Evolutionary conservation across 2,888 invertebrate species (phyloP), one percentile per base, ranked within the genome.

Genomic region (Poecilus cupreus): DNA sequence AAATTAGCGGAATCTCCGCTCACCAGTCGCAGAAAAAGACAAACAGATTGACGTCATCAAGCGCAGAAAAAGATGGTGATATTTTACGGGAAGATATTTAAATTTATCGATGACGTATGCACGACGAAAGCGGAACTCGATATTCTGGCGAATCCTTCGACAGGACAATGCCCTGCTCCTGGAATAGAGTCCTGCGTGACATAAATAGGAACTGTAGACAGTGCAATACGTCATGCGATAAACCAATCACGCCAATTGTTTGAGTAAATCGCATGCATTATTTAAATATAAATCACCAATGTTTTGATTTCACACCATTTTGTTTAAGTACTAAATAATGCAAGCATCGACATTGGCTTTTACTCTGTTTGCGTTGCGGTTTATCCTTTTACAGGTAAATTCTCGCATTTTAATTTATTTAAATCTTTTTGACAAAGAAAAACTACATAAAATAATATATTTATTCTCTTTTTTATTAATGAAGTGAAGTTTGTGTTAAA

Each of bases 181-280:
- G 64, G 64, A 68, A 68, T 68, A 68, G 16, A 49, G 37, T 68
- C 64, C 37, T 68, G 64, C 4, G 37, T 24, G 64, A 16, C 32
- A 68, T 68, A 68, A 68, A 68, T 68, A 68, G 60, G 32, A 68
- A 68, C 39, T 37, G 37, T 16, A 68, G 64, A 37, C 32, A 37
- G 64, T 0, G 26, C 18, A 10, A 13, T 60, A 43, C 43, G 60
- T 60, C 24, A 60, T 60, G 24, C 24, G 60, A 60, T 60, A 60
- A 24, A 60, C 26, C 11, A 43, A 43, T 43, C n/a, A 22, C 11
- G 60, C 60, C 13, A 43, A 60, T 13, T 60, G 60, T 60, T 60
- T 60, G 11, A 24, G 26, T 60, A 24, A 60, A 24, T 60, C 43
- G 2, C 1, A n/a, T 43, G 13, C n/a, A 43, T 13, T 43, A 43